These are phyloP conservation scores for Ispidina picta DNA, from an alignment of 2,797 vertebrate species.

Conservation along the genomic window DNA sequence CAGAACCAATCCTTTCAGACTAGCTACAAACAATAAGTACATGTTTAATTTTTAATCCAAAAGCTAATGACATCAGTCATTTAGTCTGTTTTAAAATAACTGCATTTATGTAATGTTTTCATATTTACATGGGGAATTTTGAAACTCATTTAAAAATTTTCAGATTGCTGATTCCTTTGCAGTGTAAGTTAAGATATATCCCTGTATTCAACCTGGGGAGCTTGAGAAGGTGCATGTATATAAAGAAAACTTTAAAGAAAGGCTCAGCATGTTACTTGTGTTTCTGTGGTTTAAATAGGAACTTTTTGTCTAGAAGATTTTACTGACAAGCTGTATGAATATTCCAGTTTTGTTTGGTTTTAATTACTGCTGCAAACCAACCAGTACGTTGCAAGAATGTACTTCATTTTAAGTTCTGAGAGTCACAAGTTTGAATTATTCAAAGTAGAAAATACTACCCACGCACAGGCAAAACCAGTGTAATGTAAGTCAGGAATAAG, in stretches of 20 bases:
- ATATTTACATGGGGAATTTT: not conserved
- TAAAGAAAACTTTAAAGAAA: not conserved
- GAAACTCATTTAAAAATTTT: not conserved
- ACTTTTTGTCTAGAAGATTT: not conserved
- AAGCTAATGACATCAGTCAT: not conserved
- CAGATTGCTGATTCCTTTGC: not conserved
- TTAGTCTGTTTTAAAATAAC: not conserved
- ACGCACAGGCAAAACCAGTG: slow-evolving; percentile 27
- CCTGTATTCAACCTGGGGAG: not conserved
- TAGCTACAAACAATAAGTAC: not conserved
- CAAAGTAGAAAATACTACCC: slow-evolving; percentile 52
- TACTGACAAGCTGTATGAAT: not conserved
- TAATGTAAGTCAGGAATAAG: slow-evolving; percentile 32
- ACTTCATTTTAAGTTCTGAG: slow-evolving; percentile 63
- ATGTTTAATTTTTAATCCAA: not conserved
- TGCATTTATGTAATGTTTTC: not conserved
- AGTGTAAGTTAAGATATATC: not conserved
- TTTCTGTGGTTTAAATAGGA: not conserved
- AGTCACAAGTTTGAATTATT: slow-evolving; percentile 30
- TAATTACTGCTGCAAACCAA: slow-evolving; percentile 25
- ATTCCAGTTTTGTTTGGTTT: not conserved
- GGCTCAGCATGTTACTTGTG: not conserved
- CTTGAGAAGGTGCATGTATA: not conserved
- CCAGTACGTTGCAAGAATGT: slow-evolving; percentile 15
- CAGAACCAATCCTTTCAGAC: not conserved